Conservation (phyloP, 2,113 vertebrate species). For the Colossoma macropomum region DNA sequence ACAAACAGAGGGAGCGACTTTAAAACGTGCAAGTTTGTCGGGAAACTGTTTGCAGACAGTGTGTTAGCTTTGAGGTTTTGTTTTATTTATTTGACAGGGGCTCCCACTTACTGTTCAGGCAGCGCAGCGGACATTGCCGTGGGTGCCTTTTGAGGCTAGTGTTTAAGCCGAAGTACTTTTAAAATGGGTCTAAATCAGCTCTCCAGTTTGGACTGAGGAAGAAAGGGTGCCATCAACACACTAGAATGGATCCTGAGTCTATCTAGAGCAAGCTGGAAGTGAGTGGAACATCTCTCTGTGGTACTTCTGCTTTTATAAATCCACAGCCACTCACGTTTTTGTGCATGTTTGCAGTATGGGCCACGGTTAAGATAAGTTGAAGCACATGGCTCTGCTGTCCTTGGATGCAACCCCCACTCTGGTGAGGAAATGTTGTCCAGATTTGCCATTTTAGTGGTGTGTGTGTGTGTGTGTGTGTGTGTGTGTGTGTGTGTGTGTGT, state of each 20-base stretch:
- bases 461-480: background rate
- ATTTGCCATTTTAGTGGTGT: constrained; percentile 19
- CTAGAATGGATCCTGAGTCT: background rate
- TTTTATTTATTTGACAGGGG: constrained; percentile 47
- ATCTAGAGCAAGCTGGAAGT: background rate
- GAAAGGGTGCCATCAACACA: background rate
- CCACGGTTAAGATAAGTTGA: constrained; percentile 1
- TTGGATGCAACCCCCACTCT: background rate
- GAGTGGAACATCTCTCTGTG: background rate
- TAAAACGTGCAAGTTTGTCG: background rate
- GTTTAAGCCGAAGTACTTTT: background rate
- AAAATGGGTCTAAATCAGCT: background rate
- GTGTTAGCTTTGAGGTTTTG: constrained; percentile 35
- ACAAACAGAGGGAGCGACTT: background rate
- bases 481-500: background rate
- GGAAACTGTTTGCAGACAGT: constrained; percentile 13
- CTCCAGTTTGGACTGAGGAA: background rate
- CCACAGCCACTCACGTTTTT: background rate
- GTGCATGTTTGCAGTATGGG: background rate
- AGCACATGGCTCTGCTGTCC: background rate
- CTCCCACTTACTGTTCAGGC: constrained; percentile 9
- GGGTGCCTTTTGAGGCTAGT: background rate
- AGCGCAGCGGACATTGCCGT: background rate
- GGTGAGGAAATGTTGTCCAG: constrained; percentile 22
- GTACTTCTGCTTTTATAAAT: background rate